phyloP scores from a whole-genome alignment of 2,113 vertebrate genomes.

The Rhynchopsitta pachyrhyncha region DNA sequence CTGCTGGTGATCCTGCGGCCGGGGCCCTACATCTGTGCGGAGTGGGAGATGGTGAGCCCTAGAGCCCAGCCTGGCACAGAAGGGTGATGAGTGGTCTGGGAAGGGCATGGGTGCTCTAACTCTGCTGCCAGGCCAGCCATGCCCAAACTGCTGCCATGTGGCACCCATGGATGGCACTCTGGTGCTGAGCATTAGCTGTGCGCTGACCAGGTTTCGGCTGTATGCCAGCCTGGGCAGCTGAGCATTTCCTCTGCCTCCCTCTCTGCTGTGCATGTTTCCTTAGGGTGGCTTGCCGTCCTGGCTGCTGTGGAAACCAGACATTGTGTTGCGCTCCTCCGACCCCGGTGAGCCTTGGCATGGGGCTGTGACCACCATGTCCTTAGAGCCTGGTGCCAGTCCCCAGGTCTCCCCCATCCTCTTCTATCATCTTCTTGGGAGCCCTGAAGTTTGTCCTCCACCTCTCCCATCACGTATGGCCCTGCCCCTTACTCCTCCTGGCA shows the following conservation, averaged over 20 bases:
- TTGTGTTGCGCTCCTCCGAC: constrained; percentile 85
- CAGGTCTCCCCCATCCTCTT: not conserved
- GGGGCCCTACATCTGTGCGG: constrained; percentile 97
- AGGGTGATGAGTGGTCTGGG: fast-evolving
- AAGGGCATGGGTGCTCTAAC: not conserved
- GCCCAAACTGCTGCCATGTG: fast-evolving
- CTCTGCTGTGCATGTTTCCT: not conserved
- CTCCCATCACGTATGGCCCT: fast-evolving
- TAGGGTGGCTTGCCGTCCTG: constrained; percentile 95
- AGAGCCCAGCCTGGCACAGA: not conserved
- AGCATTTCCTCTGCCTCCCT: not conserved
- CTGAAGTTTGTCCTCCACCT: not conserved
- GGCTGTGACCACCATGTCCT: not conserved
- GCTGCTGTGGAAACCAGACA: constrained; percentile 87
- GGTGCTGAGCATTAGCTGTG: not conserved
- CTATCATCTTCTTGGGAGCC: not conserved
- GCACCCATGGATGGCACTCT: fast-evolving
- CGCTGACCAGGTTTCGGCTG: fast-evolving
- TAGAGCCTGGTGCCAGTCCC: not conserved
- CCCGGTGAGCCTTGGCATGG: constrained; percentile 71
- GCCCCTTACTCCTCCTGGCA: not conserved
- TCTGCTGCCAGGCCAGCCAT: fast-evolving
- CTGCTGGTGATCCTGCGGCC: constrained; percentile 93
- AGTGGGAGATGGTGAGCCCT: constrained; percentile 97
- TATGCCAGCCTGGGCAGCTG: not conserved